Evolutionary conservation across 2,113 vertebrate genomes (phyloP).

Genomic region (Pogona vitticeps): DNA sequence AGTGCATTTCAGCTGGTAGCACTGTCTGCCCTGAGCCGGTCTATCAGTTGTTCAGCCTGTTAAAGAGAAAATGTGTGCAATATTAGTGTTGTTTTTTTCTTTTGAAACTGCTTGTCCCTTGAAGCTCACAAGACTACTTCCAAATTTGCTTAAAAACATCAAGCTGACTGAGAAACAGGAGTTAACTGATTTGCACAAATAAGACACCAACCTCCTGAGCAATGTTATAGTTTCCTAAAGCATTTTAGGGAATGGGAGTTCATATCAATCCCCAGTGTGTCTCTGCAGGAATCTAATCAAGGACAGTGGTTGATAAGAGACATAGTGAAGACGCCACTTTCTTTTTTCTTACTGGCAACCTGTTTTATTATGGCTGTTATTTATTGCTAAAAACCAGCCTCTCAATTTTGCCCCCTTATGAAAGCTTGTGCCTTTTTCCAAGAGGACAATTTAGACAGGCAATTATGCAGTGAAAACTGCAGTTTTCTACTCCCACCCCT

Average conservation of each 20-base stretch:
- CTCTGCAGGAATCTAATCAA: neutral
- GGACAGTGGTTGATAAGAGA: no score
- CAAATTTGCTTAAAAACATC: neutral
- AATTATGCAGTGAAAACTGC: no score
- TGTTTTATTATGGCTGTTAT: no score
- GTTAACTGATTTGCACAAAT: neutral
- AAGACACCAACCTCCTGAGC: neutral
- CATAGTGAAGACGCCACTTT: no score
- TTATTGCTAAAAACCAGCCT: no score
- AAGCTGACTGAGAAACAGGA: neutral
- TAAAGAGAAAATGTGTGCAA: constrained; percentile 37
- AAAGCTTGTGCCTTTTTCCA: no score
- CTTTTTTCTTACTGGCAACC: no score
- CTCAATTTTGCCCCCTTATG: no score
- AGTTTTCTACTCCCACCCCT: no score
- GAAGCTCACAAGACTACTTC: neutral
- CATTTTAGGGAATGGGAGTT: neutral
- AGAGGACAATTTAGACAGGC: no score
- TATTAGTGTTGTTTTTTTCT: neutral
- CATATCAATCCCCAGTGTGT: neutral
- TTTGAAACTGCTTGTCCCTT: neutral
- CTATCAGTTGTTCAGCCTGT: constrained; percentile 83
- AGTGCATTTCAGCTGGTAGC: constrained; percentile 60
- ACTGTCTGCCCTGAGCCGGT: constrained; percentile 76
- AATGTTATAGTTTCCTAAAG: neutral